Evolutionary conservation across 2,797 vertebrate genomes (phyloP), one percentile per base, ranked within the genome.

Genomic region (Acipenser ruthenus): DNA sequence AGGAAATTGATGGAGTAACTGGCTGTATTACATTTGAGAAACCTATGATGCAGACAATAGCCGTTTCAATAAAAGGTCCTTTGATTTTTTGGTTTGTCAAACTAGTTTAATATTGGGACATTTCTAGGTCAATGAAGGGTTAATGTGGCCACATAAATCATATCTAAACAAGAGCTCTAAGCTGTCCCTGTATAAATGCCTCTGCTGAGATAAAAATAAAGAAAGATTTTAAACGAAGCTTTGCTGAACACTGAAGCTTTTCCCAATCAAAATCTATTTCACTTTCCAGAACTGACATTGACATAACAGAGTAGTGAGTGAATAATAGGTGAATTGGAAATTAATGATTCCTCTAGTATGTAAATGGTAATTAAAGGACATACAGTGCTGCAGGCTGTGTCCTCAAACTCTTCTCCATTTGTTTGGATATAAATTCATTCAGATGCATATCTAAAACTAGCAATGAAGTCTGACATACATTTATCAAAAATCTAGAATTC

Each of bases 331-430:
- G 88, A 85, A 84, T 85, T 84, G 79, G 83, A 89, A 88, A 91
- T 87, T 86, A 91, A 92, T 89, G 91, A 93, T 91, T 91, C 88
- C 76, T 84, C 82, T 79, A 78, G 85, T 87, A 88, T 89, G 90
- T 88, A 93, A 91, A 92, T 91, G 90, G 87, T 83, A 87, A 89
- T 91, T 91, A 91, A 92, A 93, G 90, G 90, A 88, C 90, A 89
- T 49, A 72, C 63, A 77, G 78, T 72, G 88, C 92, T 87, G 82
- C 85, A 84, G 92, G 91, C 89, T 78, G 52, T 83, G 87, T 88
- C 90, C 84, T 85, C 78, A 74, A 71, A 60, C 80, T 79, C 80
- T 79, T 74, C 79, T 79, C 77, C 72, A 75, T 89, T 84, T 83
- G 80, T 87, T 86, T 83, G 79, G 78, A 76, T 76, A 85, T 86